These are phyloP conservation scores for Volucella inanis DNA, from an alignment of 2,888 invertebrate species.

Conservation along the genomic window DNA sequence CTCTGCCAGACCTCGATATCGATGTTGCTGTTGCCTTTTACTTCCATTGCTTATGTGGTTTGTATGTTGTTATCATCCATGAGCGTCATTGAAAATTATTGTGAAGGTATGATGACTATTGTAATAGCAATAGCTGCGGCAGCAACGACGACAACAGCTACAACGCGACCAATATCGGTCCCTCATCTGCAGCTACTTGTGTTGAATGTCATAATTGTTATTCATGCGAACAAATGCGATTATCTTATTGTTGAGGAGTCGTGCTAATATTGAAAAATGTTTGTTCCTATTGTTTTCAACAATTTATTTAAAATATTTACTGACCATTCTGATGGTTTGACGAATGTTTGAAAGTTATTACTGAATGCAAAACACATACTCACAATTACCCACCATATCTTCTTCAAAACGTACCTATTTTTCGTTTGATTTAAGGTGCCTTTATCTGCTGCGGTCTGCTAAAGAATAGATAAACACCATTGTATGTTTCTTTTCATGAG, in stretches of 20 bases:
- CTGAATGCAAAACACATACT: too few species aligned
- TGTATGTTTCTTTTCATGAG: too few species aligned
- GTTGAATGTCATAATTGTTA: conserved; percentile 35
- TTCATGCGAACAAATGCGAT: conserved; percentile 52
- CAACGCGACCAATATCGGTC: too few species aligned
- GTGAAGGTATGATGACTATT: neutral
- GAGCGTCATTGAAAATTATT: conserved; percentile 50
- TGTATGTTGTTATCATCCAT: conserved; percentile 12
- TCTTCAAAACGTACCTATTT: too few species aligned
- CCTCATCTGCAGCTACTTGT: conserved; percentile 6
- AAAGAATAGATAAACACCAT: too few species aligned
- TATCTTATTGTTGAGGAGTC: conserved; percentile 35
- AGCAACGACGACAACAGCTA: too few species aligned
- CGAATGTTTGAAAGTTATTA: too few species aligned
- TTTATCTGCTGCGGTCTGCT: too few species aligned
- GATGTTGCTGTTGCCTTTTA: neutral
- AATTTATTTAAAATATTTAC: too few species aligned
- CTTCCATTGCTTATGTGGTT: neutral
- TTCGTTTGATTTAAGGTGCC: too few species aligned
- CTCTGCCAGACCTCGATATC: neutral
- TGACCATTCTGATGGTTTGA: too few species aligned
- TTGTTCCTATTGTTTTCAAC: conserved; percentile 3
- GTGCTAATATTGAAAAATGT: conserved; percentile 21
- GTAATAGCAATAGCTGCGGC: neutral
- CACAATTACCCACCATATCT: too few species aligned